A percentile compares a stretch with the other conserved stretches of the same genome.
These are phyloP conservation scores for Epistrophe eligans DNA, from an alignment of 2,888 invertebrate genomes.

Conservation along the genomic window DNA sequence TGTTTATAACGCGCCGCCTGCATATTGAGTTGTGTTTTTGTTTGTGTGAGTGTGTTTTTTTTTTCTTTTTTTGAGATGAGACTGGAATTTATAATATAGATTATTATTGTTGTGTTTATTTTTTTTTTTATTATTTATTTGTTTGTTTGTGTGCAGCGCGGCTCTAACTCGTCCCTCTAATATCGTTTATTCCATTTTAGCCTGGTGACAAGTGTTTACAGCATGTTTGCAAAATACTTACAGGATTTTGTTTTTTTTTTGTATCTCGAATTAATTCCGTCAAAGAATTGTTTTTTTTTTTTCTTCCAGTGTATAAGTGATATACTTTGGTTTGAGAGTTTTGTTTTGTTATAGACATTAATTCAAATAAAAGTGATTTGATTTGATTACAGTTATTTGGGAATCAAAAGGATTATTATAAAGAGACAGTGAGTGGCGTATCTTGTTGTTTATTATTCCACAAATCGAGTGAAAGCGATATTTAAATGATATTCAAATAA, in stretches of 20 bases:
- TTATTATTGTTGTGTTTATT: constrained; percentile 10
- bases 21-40: neutral
- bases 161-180: constrained; percentile 43
- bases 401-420: constrained; percentile 44
- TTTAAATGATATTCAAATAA: too few relatives aligned
- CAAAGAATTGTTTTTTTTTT: constrained; percentile 22
- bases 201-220: constrained; percentile 73
- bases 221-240: constrained; percentile 61
- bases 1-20: constrained; percentile 57
- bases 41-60: neutral
- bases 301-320: neutral
- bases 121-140: neutral
- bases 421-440: neutral
- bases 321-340: neutral
- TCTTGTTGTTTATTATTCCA: neutral
- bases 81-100: constrained; percentile 27
- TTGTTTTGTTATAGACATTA: constrained; percentile 8
- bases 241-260: constrained; percentile 31
- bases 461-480: neutral
- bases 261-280: neutral
- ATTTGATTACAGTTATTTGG: constrained; percentile 35
- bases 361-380: constrained; percentile 24
- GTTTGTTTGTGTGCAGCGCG: constrained; percentile 24
- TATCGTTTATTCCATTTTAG: constrained; percentile 49
- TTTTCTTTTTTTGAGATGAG: constrained; percentile 1